These are phyloP conservation scores for Epizoanthus fatuus DNA, from an alignment of 92 coral and sea anemone genomes.

Conservation along the genomic window DNA sequence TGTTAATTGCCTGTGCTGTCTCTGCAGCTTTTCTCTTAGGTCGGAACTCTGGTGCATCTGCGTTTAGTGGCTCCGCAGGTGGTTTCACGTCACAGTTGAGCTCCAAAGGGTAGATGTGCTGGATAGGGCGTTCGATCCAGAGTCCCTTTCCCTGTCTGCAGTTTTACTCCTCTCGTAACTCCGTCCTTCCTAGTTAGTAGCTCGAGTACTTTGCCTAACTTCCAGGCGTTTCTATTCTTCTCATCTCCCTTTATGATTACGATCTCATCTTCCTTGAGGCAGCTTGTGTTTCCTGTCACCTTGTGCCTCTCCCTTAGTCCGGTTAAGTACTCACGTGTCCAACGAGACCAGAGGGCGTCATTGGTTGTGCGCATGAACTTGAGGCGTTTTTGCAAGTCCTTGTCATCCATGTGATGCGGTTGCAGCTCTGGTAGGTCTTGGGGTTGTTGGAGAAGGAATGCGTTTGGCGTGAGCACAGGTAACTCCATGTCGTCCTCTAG, in stretches of 20 bases:
- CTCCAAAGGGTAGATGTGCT: slow-evolving; percentile 48
- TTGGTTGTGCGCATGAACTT: slow-evolving; percentile 33
- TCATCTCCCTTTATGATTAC: slow-evolving; percentile 34
- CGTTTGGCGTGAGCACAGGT: slow-evolving; percentile 43
- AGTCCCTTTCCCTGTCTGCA: slow-evolving; percentile 27
- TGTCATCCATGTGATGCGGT: slow-evolving; percentile 10
- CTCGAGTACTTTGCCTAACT: slow-evolving; percentile 28
- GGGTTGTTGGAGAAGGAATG: slow-evolving; percentile 39
- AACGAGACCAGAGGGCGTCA: slow-evolving; percentile 51
- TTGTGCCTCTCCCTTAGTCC: slow-evolving; percentile 40
- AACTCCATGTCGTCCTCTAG: slow-evolving; percentile 39
- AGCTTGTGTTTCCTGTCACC: slow-evolving; percentile 16
- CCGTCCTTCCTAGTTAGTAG: slow-evolving; percentile 26
- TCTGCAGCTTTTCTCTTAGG: not conserved
- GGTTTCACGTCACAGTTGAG: not conserved
- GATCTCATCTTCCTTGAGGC: slow-evolving; percentile 37
- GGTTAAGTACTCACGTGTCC: slow-evolving; percentile 46
- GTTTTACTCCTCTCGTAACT: slow-evolving; percentile 20
- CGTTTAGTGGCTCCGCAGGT: not conserved
- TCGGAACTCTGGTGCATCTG: slow-evolving; percentile 3
- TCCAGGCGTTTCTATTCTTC: slow-evolving; percentile 44
- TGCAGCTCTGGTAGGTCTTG: slow-evolving; percentile 35
- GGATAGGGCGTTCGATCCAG: slow-evolving; percentile 34
- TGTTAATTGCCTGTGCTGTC: not conserved
- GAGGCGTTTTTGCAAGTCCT: slow-evolving; percentile 42